Evolutionary conservation across 1,140 invertebrate species (phyloP), one percentile per base, ranked within the genome.

Genomic region (Centruroides sculpturatus): DNA sequence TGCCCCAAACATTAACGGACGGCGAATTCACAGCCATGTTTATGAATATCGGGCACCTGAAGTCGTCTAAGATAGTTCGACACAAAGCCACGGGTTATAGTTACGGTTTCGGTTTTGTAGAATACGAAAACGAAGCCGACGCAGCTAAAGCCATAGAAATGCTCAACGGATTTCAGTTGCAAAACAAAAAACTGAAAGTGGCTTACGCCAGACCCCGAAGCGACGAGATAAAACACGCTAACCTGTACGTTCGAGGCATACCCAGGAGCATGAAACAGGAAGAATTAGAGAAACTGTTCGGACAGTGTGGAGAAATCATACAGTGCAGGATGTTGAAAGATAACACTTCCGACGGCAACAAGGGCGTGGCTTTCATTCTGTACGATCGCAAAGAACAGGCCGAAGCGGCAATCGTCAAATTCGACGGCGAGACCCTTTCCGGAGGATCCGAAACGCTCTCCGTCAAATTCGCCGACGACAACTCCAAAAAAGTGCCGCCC

Each of bases 21-120:
- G 86, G 89, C 68, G 90, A 95, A 68, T 80, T 96, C 47, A 87
- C 85, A 71, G 83, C 83, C 58, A 82, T 96, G 74, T 97, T 97
- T 72, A 81, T 85, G 58, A 85, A 84, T 34, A 85, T 92, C 66
- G 89, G 90, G 55, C 83, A 85, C 7, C 82, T 96, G 50, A 89
- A 92, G 70, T 89, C 84, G 60, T 89, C 89, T 70, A 83, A 90
- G 67, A 88, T 97, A 67, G 92, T 96, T 83, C 85, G 89, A 71
- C 88, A 94, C 70, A 86, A 85, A 69, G 86, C 89, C 80, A 92
- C 90, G 74, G 89, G 89, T 35, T 96, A 96, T 74, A 93, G 89
- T 74, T 96, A 90, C 74, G 92, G 93, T n/a, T 97, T 94, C 76
- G 92, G 91, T 34, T 97, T 97, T 78, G 91, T 96, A 13, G 93